Evolutionary conservation across 2,888 invertebrate species (phyloP).

Genomic region (Idaea straminata): DNA sequence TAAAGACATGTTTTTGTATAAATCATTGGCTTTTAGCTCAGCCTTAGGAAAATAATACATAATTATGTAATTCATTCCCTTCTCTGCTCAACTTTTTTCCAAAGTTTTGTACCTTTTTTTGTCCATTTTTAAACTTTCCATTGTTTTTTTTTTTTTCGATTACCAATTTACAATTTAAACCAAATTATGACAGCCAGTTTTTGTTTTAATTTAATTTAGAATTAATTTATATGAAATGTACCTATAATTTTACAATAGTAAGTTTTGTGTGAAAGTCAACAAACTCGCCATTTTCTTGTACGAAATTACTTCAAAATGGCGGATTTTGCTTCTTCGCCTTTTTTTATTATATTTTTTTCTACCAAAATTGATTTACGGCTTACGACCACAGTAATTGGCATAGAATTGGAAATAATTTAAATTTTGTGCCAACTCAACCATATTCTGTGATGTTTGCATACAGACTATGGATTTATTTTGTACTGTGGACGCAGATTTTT

Average conservation of each 20-base stretch:
- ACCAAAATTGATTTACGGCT: neutral
- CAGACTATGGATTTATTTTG: no score
- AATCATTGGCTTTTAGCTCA: conserved; percentile 2
- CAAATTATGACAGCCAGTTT: conserved; percentile 66
- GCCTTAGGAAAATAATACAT: neutral
- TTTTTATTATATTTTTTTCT: neutral
- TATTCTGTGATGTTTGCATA: no score
- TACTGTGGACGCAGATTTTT: no score
- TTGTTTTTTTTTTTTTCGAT: conserved; percentile 39
- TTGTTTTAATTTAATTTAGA: conserved; percentile 34
- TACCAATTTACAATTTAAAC: conserved; percentile 51
- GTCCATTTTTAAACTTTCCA: neutral
- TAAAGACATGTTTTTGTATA: neutral
- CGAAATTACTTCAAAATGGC: neutral
- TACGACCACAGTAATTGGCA: neutral
- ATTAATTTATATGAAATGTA: conserved; percentile 5
- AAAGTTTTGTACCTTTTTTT: conserved; percentile 3
- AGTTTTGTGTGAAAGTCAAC: conserved; percentile 5
- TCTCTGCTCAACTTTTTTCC: conserved; percentile 20
- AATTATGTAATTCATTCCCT: conserved; percentile 9
- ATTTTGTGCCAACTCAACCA: no score
- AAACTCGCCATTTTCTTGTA: conserved; percentile 10
- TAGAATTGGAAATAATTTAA: no score
- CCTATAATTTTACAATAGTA: conserved; percentile 19
- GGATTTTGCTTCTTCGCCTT: neutral